phyloP scores from a whole-genome alignment of 2,888 invertebrate species.

The Hesperia comma region DNA sequence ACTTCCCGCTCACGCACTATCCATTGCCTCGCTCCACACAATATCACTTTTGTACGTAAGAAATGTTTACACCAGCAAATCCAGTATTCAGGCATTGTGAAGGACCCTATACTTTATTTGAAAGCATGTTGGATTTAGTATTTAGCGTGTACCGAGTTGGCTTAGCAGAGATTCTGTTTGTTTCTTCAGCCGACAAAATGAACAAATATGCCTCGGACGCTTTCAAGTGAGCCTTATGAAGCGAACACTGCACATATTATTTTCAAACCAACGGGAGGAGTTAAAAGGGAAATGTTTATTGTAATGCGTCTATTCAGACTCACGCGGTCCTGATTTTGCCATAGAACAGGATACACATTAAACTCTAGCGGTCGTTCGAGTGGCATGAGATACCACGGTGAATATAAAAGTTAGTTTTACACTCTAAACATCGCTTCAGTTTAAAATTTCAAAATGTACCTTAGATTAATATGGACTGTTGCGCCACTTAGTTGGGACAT shows the following conservation, averaged over 20 bases:
- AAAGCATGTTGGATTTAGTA: slow-evolving; percentile 58
- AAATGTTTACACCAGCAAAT: slow-evolving; percentile 55
- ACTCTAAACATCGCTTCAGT: no score
- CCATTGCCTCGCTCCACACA: slow-evolving; percentile 30
- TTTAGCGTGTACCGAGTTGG: slow-evolving; percentile 42
- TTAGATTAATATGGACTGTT: no score
- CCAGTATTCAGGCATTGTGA: slow-evolving; percentile 54
- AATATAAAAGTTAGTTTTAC: no score
- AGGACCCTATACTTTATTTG: slow-evolving; percentile 54
- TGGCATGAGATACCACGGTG: background rate
- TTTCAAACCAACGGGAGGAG: slow-evolving; percentile 4
- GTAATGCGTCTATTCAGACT: slow-evolving; percentile 12
- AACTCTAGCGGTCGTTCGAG: background rate
- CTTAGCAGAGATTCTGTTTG: slow-evolving; percentile 43
- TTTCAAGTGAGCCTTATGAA: slow-evolving; percentile 28
- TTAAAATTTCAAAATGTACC: no score
- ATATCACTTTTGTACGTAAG: slow-evolving; percentile 33
- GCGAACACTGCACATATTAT: slow-evolving; percentile 22
- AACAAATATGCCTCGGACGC: slow-evolving; percentile 34
- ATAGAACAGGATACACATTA: background rate
- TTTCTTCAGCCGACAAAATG: slow-evolving; percentile 39
- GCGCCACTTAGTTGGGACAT: no score
- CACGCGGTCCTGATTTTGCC: background rate
- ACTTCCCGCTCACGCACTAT: background rate
- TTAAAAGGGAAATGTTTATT: slow-evolving; percentile 14